Conservation (phyloP, 2,113 vertebrate species). For the Pavo muticus region DNA sequence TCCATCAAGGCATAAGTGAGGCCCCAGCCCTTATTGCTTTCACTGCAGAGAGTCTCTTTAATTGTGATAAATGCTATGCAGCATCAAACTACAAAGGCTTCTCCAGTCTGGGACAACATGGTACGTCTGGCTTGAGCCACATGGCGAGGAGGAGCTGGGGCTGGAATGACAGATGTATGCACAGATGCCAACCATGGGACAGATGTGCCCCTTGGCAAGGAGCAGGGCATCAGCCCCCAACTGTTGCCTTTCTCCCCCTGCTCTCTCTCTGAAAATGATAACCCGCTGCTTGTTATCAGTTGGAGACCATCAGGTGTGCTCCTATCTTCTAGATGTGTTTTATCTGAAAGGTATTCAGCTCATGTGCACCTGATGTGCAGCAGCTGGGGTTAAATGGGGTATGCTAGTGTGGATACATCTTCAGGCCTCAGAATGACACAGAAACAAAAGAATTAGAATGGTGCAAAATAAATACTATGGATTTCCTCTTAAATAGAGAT, state of each 20-base stretch:
- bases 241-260: not conserved
- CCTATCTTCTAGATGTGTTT: not conserved
- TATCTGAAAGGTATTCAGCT: not conserved
- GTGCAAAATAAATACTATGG: not conserved
- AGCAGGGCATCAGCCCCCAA: not conserved
- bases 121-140: not conserved
- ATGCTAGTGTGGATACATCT: not conserved
- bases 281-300: not conserved
- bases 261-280: rapidly evolving
- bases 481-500: not conserved
- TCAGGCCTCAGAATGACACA: not conserved
- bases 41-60: rapidly evolving
- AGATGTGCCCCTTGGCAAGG: constrained; percentile 29
- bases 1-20: rapidly evolving
- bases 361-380: rapidly evolving
- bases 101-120: not conserved
- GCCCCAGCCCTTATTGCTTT: not conserved
- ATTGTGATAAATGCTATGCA: not conserved
- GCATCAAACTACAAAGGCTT: constrained; percentile 21
- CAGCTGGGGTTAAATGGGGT: rapidly evolving
- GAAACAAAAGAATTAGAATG: not conserved
- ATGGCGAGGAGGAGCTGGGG: not conserved
- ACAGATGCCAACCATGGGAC: constrained; percentile 18
- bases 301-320: rapidly evolving
- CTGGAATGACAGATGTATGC: not conserved